Conservation (phyloP, 2,888 invertebrate species). For the Strigamia crassipes region DNA sequence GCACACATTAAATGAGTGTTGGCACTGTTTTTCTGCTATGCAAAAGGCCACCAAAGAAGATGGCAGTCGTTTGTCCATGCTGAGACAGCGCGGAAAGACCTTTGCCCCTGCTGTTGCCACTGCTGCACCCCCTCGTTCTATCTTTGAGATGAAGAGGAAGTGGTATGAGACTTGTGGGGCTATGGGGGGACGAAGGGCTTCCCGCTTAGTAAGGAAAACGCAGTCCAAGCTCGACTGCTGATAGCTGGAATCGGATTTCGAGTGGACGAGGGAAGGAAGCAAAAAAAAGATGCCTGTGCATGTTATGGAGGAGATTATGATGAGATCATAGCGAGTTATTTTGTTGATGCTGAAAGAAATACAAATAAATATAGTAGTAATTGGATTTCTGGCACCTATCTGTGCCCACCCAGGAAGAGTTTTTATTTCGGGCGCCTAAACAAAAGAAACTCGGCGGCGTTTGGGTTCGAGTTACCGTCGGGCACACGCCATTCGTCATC, state of each 20-base stretch:
- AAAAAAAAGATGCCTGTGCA: too few species aligned
- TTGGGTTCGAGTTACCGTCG: not conserved
- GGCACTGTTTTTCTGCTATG: too few species aligned
- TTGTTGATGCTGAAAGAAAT: not conserved
- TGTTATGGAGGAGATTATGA: not conserved
- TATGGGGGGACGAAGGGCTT: not conserved
- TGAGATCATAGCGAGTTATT: not conserved
- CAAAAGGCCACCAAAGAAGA: not conserved
- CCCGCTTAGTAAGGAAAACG: not conserved
- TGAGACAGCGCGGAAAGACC: conserved; percentile 10
- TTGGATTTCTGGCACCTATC: not conserved
- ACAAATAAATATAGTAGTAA: not conserved
- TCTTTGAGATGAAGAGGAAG: not conserved
- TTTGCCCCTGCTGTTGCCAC: conserved; percentile 4
- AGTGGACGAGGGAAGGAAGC: not conserved
- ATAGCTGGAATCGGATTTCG: not conserved
- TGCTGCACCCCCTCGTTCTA: not conserved
- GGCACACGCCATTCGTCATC: conserved; percentile 4
- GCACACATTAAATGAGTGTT: too few species aligned
- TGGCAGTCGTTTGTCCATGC: not conserved
- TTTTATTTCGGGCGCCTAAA: conserved; percentile 4
- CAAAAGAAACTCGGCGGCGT: conserved; percentile 3
- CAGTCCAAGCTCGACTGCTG: not conserved
- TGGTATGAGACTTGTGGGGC: not conserved
- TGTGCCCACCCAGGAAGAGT: not conserved